Evolutionary conservation across 2,113 vertebrate species (phyloP), one percentile per base, ranked within the genome.

Genomic region (Manacus vitellinus): DNA sequence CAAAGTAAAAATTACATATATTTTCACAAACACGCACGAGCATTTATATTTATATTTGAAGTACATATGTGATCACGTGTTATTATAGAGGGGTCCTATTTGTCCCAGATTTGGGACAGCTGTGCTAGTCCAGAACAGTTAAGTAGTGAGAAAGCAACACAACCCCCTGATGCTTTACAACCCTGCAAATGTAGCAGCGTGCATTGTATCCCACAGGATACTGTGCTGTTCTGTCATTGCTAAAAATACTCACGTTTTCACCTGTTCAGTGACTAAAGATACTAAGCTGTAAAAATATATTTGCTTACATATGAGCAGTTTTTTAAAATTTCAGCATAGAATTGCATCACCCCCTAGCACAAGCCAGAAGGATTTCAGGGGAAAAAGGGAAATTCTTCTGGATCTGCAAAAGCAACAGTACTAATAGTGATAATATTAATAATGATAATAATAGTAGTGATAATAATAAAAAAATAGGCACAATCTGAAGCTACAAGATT

Each of bases 1-100:
- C 97, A 44, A 97, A 97, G 97, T 98, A 94, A 91, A 84, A 61
- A 54, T 43, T 8, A 41, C 27, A 35, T 55, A 1, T 59, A 24
- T 63, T 66, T 89, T 82, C 56, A 66, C 15, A 39, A 20, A 75
- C 3, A 56, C 20, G 33, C 14, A 46, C 9, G 67, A 63, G 14
- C 6, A 25, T 37, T 75, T 75, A 20, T 66, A 75, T 21, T 54
- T 67, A 37, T 14, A n/a, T 56, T 84, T 89, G 12, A 89, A 89
- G 85, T 27, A 90, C 14, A 27, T 47, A 58, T 5, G 14, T 68
- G 37, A 56, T n/a, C 2, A 1, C 46, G n/a, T 19, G 14, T n/a
- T 65, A 46, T 23, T 73, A 51, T 12, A 23, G 3, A 65, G 37
- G 46, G 3, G 16, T 65, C 63, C 46, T 59, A 8, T 31, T 59